Conservation (phyloP, 2,797 vertebrate genomes). For the Avahi laniger region DNA sequence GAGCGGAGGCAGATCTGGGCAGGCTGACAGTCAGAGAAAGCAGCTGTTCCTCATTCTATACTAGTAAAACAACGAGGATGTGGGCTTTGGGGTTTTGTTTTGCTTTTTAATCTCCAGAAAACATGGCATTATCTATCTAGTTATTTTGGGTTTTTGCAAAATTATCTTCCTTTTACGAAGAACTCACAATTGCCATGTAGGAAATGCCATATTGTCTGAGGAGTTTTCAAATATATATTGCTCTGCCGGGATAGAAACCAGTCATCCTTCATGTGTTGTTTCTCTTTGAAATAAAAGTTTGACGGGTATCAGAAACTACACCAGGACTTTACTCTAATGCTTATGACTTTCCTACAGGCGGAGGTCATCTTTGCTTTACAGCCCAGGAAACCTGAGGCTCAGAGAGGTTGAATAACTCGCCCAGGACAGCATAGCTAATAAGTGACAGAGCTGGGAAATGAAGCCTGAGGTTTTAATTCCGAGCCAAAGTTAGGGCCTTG, state of each 20-base stretch:
- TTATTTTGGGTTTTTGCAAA: neutral
- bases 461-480: neutral
- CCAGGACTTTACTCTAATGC: neutral
- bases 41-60: neutral
- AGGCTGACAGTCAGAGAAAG: neutral
- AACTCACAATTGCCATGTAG: neutral
- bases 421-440: neutral
- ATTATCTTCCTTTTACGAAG: neutral
- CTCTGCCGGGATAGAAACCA: neutral
- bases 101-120: neutral
- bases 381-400: neutral
- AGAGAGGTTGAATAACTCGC: neutral
- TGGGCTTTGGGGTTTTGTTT: neutral
- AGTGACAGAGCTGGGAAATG: too few species aligned
- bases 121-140: neutral
- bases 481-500: neutral
- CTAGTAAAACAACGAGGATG: neutral
- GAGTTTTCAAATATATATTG: accelerated
- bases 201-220: neutral
- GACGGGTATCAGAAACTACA: accelerated
- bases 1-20: neutral
- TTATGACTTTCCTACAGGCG: neutral
- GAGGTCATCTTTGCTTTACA: accelerated
- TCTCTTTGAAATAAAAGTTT: neutral
- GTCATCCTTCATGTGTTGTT: neutral